Evolutionary conservation across 2,797 vertebrate species (phyloP), one percentile per base, ranked within the genome.

Genomic region (Parauchenoglanis ngamensis): DNA sequence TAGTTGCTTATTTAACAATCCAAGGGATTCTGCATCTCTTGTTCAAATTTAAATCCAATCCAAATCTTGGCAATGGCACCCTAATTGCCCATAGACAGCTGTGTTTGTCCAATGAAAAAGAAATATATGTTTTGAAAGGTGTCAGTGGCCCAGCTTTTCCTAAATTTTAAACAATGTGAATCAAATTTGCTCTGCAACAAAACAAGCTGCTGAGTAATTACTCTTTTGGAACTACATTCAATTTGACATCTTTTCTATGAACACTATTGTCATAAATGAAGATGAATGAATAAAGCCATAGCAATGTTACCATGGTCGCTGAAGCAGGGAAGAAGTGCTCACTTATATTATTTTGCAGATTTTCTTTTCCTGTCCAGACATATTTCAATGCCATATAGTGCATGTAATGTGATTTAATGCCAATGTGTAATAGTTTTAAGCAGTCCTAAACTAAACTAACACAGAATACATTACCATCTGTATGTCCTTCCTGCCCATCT

Each of bases 201-300:
- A 88, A 85, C 83, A 90, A 80, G 82, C 73, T 87, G n/a, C 31
- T 87, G 70, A 87, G 84, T 86, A 90, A 90, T 91, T 84, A 85
- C 68, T 84, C 73, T 85, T 90, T 90, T 82, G 86, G 63, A 85
- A 52, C 57, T 68, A 65, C 81, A 77, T 88, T 88, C 88, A 88
- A 90, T 89, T 86, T 84, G 11, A 83, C 87, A 91, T 90, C 83
- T 91, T 90, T 88, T 90, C 57, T 86, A 77, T 84, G 49, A 49
- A 89, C 84, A 89, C 28, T 31, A 68, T 35, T n/a, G 25, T 68
- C 46, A 85, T 61, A 87, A 89, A 92, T 92, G 77, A 88, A 90
- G 89, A 90, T 83, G 86, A 90, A 90, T 85, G 79, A 57, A 70
- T 81, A 67, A 89, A 85, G 68, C 86, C 76, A 59, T 4, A 35